Evolutionary conservation across 1,140 invertebrate genomes (phyloP), one percentile per base, ranked within the genome.

Genomic region (Danaus plexippus): DNA sequence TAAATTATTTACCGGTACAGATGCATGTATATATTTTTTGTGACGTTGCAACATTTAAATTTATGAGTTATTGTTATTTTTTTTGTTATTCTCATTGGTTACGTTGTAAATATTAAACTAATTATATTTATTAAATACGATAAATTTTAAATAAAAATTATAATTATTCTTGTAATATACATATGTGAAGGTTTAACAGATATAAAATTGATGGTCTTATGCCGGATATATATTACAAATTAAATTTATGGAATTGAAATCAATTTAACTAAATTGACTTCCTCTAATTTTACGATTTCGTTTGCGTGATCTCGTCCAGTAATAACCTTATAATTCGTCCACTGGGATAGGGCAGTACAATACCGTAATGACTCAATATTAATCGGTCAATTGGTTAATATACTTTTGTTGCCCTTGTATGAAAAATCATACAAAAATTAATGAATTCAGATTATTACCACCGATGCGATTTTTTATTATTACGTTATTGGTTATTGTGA

Each of bases 271-370:
- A 75, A 77, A 83, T 86, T 80, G 83, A 76, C 74, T 84, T 75
- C 73, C 72, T 78, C 76, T 76, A 77, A 80, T 83, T 85, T 85
- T 83, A 83, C 75, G 77, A 83, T 86, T 86, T 77, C 75, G 77
- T 85, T 84, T 83, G 83, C 83, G 83, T 86, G 83, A 82, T 84
- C 69, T 79, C 70, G 73, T 76, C 76, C 81, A 73, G 75, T 83
- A 80, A 85, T 84, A 85, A 85, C 80, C 64, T 82, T 79, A 82
- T 85, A 80, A 83, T 79, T 80, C 62, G 78, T 86, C 78, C 83
- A 79, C 75, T 74, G 81, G 81, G 78, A 82, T 67, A 71, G 75
- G 75, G 67, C 67, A 70, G 67, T 59, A 56, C 67, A 75, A 66
- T 73, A 72, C 65, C 66, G 68, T 80, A 79, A 83, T 82, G 69